Evolutionary conservation across 2,888 invertebrate species (phyloP).

Genomic region (Caenorhabditis uteleia): DNA sequence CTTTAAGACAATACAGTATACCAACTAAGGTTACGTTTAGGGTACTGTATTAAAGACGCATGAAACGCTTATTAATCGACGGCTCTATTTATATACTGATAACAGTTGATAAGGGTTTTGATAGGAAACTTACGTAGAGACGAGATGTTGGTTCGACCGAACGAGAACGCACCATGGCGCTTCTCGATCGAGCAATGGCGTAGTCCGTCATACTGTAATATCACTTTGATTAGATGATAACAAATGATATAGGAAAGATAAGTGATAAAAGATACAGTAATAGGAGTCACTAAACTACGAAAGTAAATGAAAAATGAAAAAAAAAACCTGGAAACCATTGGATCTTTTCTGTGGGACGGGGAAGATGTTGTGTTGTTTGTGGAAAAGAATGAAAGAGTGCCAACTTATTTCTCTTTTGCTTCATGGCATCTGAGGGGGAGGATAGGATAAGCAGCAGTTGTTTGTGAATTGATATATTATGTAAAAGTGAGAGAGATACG

Average conservation of each 20-base stretch:
- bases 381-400: too few relatives aligned
- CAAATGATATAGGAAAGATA: slow-evolving; percentile 1
- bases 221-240: neutral
- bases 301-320: slow-evolving; percentile 1
- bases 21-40: too few relatives aligned
- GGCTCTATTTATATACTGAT: too few relatives aligned
- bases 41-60: too few relatives aligned
- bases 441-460: neutral
- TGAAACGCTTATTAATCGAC: too few relatives aligned
- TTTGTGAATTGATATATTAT: too few relatives aligned
- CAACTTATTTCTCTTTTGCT: too few relatives aligned
- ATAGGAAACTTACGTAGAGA: slow-evolving; percentile 41
- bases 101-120: too few relatives aligned
- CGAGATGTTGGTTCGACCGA: slow-evolving; percentile 41
- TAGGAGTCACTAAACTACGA: neutral
- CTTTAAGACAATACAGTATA: too few relatives aligned
- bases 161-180: slow-evolving; percentile 53
- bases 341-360: slow-evolving; percentile 9
- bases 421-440: neutral
- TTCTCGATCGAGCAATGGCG: slow-evolving; percentile 58
- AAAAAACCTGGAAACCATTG: slow-evolving; percentile 30
- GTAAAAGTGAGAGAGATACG: too few relatives aligned
- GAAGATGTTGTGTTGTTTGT: slow-evolving; percentile 27
- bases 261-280: neutral
- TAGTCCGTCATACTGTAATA: slow-evolving; percentile 57